A percentile compares a stretch with the other conserved stretches of the same genome.
These are phyloP conservation scores for Micrastur ruficollis DNA, from an alignment of 2,797 vertebrate species.

Conservation along the genomic window DNA sequence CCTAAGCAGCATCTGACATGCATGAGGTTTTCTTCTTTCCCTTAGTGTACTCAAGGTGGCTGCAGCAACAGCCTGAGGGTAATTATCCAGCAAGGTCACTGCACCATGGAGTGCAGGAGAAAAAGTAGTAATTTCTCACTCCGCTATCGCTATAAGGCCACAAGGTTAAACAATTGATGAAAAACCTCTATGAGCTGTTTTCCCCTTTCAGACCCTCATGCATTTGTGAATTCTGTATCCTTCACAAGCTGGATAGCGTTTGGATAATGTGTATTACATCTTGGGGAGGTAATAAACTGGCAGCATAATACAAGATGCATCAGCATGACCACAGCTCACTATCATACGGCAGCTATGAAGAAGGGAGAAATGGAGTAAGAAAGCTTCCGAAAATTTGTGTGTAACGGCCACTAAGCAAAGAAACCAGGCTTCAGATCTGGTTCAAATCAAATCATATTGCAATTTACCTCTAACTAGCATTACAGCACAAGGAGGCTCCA, in stretches of 20 bases:
- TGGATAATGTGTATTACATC: neutral
- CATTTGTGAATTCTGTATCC: neutral
- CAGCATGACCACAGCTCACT: neutral
- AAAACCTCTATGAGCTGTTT: neutral
- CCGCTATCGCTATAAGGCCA: neutral
- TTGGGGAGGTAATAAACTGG: neutral
- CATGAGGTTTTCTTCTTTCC: neutral
- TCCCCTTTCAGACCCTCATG: neutral
- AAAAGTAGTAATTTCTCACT: neutral
- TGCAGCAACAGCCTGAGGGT: neutral
- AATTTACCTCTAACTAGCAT: neutral
- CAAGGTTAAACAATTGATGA: conserved; percentile 14
- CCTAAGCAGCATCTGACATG: neutral
- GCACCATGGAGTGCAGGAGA: neutral
- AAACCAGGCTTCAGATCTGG: neutral
- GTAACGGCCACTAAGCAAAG: neutral
- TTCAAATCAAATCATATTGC: neutral
- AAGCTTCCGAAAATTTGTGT: neutral
- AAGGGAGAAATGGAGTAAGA: neutral
- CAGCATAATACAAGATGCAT: neutral
- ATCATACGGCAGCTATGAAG: neutral
- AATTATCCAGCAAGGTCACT: conserved; percentile 47
- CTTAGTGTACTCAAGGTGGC: neutral
- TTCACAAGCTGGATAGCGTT: neutral
- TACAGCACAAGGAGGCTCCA: neutral